These are phyloP conservation scores for Ditylenchus dipsaci DNA, from an alignment of 1,140 invertebrate genomes.

Conservation along the genomic window DNA sequence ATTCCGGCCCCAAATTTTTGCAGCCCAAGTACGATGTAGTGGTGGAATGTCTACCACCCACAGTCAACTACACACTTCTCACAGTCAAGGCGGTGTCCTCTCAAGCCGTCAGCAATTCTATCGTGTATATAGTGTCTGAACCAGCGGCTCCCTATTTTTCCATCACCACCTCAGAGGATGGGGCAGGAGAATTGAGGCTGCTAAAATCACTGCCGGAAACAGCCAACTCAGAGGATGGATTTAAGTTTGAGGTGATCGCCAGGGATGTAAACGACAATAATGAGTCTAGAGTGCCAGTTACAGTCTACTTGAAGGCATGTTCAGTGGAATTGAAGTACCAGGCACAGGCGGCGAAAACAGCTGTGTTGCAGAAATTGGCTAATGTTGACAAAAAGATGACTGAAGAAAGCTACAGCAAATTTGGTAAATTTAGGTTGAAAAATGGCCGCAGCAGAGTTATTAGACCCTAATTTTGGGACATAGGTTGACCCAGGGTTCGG, in stretches of 20 bases:
- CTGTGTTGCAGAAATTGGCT: not conserved
- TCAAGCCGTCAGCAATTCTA: not conserved
- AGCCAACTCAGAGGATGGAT: not conserved
- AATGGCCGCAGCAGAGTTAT: too few species aligned
- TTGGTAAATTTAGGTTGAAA: not conserved
- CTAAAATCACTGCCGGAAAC: not conserved
- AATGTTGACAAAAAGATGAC: not conserved
- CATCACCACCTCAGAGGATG: not conserved
- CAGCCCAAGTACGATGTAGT: not conserved
- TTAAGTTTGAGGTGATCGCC: not conserved
- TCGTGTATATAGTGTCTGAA: not conserved
- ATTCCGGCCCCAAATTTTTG: not conserved
- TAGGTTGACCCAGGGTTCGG: too few species aligned
- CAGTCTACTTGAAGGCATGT: not conserved
- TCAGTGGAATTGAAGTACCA: too few species aligned
- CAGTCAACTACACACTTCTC: not conserved
- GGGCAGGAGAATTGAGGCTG: not conserved
- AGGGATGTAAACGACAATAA: not conserved
- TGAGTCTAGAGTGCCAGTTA: not conserved
- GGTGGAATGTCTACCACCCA: not conserved
- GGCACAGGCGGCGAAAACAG: too few species aligned
- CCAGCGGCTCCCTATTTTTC: not conserved
- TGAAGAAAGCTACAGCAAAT: not conserved
- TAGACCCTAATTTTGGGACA: too few species aligned
- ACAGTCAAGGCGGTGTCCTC: not conserved